Evolutionary conservation across 2,888 invertebrate species (phyloP).

Genomic region (Sinodicranocentrus sp.): DNA sequence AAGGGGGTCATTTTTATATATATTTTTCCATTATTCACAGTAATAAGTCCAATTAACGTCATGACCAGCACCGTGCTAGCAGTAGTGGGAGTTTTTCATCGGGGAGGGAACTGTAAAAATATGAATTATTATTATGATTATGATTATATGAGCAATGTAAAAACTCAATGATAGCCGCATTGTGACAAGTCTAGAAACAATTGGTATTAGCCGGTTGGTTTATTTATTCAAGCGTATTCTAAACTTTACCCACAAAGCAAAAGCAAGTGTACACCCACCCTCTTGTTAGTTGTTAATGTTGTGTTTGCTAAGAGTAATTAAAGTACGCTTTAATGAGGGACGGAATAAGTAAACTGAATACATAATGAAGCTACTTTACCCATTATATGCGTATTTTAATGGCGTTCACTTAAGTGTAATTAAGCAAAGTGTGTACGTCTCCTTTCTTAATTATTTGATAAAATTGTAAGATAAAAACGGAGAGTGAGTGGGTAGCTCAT

Average conservation of each 20-base stretch:
- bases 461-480: slow-evolving; percentile 32
- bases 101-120: neutral
- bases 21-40: slow-evolving; percentile 23
- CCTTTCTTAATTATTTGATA: slow-evolving; percentile 46
- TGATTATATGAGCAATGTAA: neutral
- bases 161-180: no score
- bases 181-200: slow-evolving; percentile 35
- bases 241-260: neutral
- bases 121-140: neutral
- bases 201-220: slow-evolving; percentile 26
- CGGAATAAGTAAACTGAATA: slow-evolving; percentile 29
- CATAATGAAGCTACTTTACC: slow-evolving; percentile 23
- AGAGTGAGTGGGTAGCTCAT: neutral
- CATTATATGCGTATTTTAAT: slow-evolving; percentile 30
- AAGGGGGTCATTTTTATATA: slow-evolving; percentile 22
- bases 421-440: slow-evolving; percentile 20
- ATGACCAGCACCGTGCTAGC: neutral
- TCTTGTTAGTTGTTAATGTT: slow-evolving; percentile 5
- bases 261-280: neutral
- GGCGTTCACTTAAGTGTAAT: slow-evolving; percentile 31
- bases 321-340: slow-evolving; percentile 29
- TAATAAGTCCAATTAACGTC: slow-evolving; percentile 46
- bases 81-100: slow-evolving; percentile 17
- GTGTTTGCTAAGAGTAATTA: slow-evolving; percentile 36
- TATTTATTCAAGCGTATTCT: slow-evolving; percentile 30